Conservation (phyloP, 2,888 invertebrate species). For the Uloborus plumipes region DNA sequence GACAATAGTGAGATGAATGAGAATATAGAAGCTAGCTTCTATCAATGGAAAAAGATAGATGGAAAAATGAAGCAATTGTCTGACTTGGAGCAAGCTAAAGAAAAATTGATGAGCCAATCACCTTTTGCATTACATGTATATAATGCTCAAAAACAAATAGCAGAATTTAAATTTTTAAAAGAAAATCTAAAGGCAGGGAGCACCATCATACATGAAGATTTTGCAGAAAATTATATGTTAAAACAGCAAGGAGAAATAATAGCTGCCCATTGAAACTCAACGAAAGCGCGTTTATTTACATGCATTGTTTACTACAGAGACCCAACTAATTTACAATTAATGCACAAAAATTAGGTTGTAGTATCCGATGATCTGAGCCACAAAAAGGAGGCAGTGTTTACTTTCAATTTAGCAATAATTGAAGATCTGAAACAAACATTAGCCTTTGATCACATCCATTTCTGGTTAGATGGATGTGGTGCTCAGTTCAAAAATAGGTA, state of each 20-base stretch:
- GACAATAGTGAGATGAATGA: not conserved
- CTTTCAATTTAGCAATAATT: not conserved
- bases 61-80: not conserved
- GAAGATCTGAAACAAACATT: not conserved
- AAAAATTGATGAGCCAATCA: not conserved
- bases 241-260: conserved; percentile 1
- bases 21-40: not conserved
- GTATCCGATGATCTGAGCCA: not conserved
- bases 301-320: too few species aligned
- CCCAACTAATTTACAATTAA: too few species aligned
- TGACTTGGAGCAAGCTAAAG: not conserved
- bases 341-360: too few species aligned
- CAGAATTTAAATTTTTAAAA: conserved; percentile 11
- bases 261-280: not conserved
- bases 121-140: too few species aligned
- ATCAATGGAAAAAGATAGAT: conserved; percentile 2
- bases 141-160: not conserved
- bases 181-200: not conserved
- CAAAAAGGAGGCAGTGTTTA: not conserved
- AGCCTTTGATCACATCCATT: conserved; percentile 1
- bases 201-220: too few species aligned
- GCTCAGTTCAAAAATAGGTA: not conserved
- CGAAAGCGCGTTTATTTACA: too few species aligned
- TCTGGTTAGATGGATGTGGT: not conserved
- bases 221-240: not conserved